Evolutionary conservation across 1,140 invertebrate genomes (phyloP).

Genomic region (Bombus confusus): DNA sequence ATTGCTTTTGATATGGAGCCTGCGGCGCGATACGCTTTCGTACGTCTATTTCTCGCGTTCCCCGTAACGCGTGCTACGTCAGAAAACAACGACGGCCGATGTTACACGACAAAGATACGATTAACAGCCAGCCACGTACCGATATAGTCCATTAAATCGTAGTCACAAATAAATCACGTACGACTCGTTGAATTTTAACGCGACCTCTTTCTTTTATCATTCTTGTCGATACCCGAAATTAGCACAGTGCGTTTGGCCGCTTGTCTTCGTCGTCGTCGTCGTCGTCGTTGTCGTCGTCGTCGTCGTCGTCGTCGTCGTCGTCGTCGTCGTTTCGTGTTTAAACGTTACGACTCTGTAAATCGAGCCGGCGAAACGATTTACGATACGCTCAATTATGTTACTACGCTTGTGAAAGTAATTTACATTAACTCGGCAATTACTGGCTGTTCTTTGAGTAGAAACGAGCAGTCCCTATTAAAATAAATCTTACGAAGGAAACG

Average conservation of each 20-base stretch:
- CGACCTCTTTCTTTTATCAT: not conserved
- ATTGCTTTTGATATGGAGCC: conserved; percentile 35
- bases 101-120: not conserved
- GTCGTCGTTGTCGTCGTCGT: no score
- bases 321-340: not conserved
- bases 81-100: not conserved
- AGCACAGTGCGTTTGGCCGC: not conserved
- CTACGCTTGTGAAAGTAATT: not conserved
- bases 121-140: conserved; percentile 5
- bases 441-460: no score
- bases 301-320: no score
- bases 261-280: no score
- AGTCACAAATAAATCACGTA: not conserved
- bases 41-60: not conserved
- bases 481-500: not conserved
- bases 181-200: not conserved
- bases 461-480: not conserved
- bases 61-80: not conserved
- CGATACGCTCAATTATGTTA: not conserved
- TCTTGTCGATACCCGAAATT: not conserved
- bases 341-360: not conserved
- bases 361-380: not conserved
- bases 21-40: not conserved
- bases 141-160: not conserved
- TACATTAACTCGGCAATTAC: not conserved